Conservation (phyloP, 2,113 vertebrate genomes). For the Bufo bufo region DNA sequence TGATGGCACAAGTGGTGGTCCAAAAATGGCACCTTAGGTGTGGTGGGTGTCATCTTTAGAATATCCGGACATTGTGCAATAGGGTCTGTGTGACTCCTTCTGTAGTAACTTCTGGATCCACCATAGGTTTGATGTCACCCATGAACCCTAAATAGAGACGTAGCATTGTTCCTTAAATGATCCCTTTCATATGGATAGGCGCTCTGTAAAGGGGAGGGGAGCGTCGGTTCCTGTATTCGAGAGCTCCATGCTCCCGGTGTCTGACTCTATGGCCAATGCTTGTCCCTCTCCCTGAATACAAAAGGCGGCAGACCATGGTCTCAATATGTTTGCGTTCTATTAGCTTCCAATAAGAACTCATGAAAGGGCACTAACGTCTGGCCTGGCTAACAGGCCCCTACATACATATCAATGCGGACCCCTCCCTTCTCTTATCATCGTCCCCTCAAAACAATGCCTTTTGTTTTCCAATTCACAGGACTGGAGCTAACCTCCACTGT, state of each 20-base stretch:
- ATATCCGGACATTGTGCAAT: too few species aligned
- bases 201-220: neutral
- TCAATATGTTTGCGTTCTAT: slow-evolving; percentile 12
- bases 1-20: too few species aligned
- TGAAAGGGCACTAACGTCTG: slow-evolving; percentile 29
- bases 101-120: neutral
- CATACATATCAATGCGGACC: neutral
- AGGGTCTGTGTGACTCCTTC: too few species aligned
- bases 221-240: neutral
- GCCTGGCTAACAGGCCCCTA: neutral
- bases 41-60: too few species aligned
- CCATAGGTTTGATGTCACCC: neutral
- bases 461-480: slow-evolving; percentile 17
- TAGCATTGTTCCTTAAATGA: neutral
- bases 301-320: neutral
- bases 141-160: neutral
- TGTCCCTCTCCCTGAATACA: slow-evolving; percentile 32
- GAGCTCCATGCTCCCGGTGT: neutral
- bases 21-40: too few species aligned
- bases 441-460: slow-evolving; percentile 28
- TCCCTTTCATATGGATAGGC: neutral
- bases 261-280: slow-evolving; percentile 36
- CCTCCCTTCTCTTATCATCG: slow-evolving; percentile 2
- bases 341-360: slow-evolving; percentile 26
- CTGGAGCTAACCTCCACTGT: neutral